A percentile compares a stretch with the other conserved stretches of the same genome.
phyloP scores from a whole-genome alignment of 2,113 vertebrate genomes.

The Conger conger region DNA sequence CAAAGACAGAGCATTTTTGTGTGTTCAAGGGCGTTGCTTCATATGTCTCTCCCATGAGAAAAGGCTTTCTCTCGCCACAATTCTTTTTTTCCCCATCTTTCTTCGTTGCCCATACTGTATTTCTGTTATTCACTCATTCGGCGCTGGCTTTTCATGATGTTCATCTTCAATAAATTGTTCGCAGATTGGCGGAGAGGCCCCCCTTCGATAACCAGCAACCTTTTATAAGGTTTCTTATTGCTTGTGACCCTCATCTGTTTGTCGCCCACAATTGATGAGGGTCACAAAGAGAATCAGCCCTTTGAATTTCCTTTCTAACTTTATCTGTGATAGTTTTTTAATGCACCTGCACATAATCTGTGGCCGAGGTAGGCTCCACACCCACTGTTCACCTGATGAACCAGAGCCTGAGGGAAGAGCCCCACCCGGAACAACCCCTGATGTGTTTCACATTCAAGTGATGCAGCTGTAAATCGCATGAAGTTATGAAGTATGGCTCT shows the following conservation, averaged over 20 bases:
- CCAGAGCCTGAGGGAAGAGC: not conserved
- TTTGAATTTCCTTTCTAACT: too few relatives aligned
- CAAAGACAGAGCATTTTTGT: not conserved
- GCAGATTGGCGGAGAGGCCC: not conserved
- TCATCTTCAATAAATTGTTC: not conserved
- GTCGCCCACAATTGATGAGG: too few relatives aligned
- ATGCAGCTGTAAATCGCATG: not conserved
- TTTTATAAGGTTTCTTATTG: too few relatives aligned
- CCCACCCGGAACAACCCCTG: not conserved
- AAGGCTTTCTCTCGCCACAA: not conserved
- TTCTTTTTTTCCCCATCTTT: not conserved
- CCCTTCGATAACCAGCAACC: too few relatives aligned
- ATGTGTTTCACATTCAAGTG: not conserved
- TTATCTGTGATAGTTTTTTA: too few relatives aligned
- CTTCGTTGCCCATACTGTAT: not conserved
- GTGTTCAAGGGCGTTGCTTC: slow-evolving; percentile 10
- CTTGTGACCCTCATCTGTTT: too few relatives aligned
- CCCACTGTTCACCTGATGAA: not conserved
- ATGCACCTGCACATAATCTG: not conserved
- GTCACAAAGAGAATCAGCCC: too few relatives aligned
- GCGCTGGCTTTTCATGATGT: too few relatives aligned
- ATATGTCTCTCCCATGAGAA: not conserved
- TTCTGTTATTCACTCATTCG: not conserved
- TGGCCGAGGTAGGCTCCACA: not conserved
- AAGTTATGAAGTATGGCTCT: too few relatives aligned